Evolutionary conservation across 53 echinoderm and acorn worm genomes (phyloP), one percentile per base, ranked within the genome.

Genomic region (Astropecten irregularis): DNA sequence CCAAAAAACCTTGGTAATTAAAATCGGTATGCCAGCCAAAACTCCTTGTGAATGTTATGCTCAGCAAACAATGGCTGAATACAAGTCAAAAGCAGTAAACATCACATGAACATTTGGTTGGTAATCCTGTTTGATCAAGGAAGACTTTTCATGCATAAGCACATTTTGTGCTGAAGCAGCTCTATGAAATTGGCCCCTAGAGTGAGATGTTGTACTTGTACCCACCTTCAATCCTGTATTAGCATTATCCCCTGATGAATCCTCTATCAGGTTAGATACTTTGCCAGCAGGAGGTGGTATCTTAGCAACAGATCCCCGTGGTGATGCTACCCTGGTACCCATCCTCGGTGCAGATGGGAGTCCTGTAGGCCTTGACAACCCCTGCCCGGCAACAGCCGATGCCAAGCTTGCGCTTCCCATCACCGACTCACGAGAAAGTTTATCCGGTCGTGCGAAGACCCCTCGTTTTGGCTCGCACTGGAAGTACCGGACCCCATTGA

Each of bases 401-500:
- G 92, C 71, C 11, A 89, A 60, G 23, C 67, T 85, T 19, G 81
- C 74, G 36, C 86, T 63, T 18, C 93, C 95, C 15, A 85, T 67
- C 2, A 88, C 85, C 28, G 91, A 89, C 86, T 99, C 99, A 27
- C 89, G 81, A 19, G 95, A 88, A 50, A 99, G 90, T 81, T 99
- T 99, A 38, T 94, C 93, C 15, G 93, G 87, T 35, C 94, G 85
- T 20, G 94, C 99, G 71, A 99, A 94, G 56, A 94, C 99, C 14
- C 99, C 94, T 56, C 74, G 82, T 46, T 95, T 94, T 30, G 99
- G 66, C 60, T 95, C 94, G 54, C 99, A 99, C 69, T 99, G 99
- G 58, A 99, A 99, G 86, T 99, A 99, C 9, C 92, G 87, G 46
- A 99, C 88, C 23, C 99, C 99, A 3, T 91, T 90, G 31, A 99